Conservation (phyloP, 2,888 invertebrate genomes). For the Cephus pygmeus region DNA sequence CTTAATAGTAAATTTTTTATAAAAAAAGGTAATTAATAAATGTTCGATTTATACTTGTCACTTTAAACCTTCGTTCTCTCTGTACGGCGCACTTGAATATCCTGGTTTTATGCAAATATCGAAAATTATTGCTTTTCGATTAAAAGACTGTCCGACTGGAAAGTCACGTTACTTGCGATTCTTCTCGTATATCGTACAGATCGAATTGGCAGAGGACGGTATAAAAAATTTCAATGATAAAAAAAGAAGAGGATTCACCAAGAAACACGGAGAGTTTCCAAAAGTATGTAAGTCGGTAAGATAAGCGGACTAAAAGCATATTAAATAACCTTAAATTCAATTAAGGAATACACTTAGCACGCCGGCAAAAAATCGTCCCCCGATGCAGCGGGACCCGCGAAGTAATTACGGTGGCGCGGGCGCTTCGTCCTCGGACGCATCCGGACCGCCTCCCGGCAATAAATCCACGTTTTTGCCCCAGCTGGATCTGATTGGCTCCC, state of each 20-base stretch:
- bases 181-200: not conserved
- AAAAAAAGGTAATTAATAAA: not conserved
- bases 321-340: slow-evolving; percentile 63
- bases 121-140: not conserved
- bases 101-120: not conserved
- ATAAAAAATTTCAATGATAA: not conserved
- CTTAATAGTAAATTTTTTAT: not conserved
- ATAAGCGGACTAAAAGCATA: slow-evolving; percentile 52
- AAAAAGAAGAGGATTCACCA: not conserved
- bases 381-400: slow-evolving; percentile 44
- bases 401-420: slow-evolving; percentile 55
- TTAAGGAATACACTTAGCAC: slow-evolving; percentile 56
- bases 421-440: slow-evolving; percentile 2
- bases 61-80: not conserved
- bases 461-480: slow-evolving; percentile 56
- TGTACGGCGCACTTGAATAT: not conserved
- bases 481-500: slow-evolving; percentile 52
- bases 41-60: not conserved
- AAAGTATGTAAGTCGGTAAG: slow-evolving; percentile 31
- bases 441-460: slow-evolving; percentile 51
- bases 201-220: not conserved
- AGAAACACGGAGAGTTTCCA: slow-evolving; percentile 31
- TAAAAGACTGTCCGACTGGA: not conserved
- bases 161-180: not conserved
- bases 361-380: slow-evolving; percentile 48